These are phyloP conservation scores for Drosophila miranda DNA, from an alignment of 1,140 invertebrate species.

Conservation along the genomic window DNA sequence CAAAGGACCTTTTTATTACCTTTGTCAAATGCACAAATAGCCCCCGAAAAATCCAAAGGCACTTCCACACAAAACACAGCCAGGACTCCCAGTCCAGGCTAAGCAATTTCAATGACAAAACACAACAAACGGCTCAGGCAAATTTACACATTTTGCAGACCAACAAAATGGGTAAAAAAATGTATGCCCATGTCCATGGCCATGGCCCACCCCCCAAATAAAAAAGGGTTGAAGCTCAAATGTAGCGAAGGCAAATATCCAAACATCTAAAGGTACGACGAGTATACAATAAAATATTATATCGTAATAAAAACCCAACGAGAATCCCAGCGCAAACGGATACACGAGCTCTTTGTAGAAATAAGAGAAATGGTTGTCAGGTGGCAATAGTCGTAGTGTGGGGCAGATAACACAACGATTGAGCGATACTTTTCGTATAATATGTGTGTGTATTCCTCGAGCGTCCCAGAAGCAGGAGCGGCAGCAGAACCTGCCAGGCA, in stretches of 20 bases:
- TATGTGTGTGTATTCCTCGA: constrained; percentile 42
- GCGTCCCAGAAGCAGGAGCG: constrained; percentile 19
- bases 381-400: constrained; percentile 1
- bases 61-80: constrained; percentile 17
- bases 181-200: constrained; percentile 5
- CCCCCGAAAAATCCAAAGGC: constrained; percentile 58
- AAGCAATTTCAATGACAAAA: constrained; percentile 59
- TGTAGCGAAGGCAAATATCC: constrained; percentile 54
- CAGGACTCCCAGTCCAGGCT: constrained; percentile 12
- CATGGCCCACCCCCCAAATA: background rate
- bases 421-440: constrained; percentile 68
- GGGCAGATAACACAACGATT: constrained; percentile 44
- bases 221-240: constrained; percentile 52
- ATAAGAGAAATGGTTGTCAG: constrained; percentile 41
- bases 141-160: constrained; percentile 71
- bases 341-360: background rate
- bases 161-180: constrained; percentile 19
- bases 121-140: constrained; percentile 60
- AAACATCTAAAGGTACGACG: constrained; percentile 65
- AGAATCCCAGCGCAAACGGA: constrained; percentile 42
- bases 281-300: constrained; percentile 71
- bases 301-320: constrained; percentile 69
- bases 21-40: constrained; percentile 80
- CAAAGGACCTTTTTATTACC: constrained; percentile 76
- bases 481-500: constrained; percentile 34